phyloP scores from a whole-genome alignment of 2,888 invertebrate genomes.

The Salticus scenicus region DNA sequence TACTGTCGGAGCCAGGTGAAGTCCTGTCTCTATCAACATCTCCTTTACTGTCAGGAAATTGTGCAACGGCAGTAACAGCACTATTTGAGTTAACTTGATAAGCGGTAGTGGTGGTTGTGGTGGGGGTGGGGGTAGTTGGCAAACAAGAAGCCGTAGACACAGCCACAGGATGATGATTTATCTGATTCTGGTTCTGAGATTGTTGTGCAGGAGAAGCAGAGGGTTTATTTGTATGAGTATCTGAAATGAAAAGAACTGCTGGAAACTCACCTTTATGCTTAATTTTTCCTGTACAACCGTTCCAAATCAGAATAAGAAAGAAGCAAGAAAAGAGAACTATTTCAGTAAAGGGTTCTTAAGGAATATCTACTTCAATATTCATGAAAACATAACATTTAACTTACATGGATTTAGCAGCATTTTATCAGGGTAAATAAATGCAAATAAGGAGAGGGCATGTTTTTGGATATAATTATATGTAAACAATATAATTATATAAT shows the following conservation, averaged over 20 bases:
- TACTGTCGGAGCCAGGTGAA: constrained; percentile 72
- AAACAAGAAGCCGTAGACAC: not conserved
- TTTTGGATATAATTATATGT: no score
- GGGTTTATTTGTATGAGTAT: constrained; percentile 45
- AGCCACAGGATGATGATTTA: constrained; percentile 54
- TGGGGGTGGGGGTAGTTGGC: constrained; percentile 18
- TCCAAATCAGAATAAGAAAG: no score
- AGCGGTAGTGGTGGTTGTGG: constrained; percentile 10
- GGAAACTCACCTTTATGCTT: no score
- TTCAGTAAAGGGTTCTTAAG: no score
- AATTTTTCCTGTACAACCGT: no score
- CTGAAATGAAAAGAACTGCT: not conserved
- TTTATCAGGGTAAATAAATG: no score
- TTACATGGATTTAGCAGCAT: no score
- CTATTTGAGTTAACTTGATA: constrained; percentile 52
- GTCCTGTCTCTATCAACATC: constrained; percentile 65
- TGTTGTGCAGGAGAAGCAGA: constrained; percentile 61
- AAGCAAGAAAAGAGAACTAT: no score
- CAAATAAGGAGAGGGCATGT: no score
- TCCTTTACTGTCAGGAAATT: constrained; percentile 54
- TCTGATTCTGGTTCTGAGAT: constrained; percentile 59
- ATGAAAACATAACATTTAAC: no score
- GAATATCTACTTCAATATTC: no score
- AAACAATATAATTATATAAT: no score
- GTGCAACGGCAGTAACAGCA: constrained; percentile 25